Conservation (phyloP, 2,113 vertebrate species). For the Tamias sibiricus region DNA sequence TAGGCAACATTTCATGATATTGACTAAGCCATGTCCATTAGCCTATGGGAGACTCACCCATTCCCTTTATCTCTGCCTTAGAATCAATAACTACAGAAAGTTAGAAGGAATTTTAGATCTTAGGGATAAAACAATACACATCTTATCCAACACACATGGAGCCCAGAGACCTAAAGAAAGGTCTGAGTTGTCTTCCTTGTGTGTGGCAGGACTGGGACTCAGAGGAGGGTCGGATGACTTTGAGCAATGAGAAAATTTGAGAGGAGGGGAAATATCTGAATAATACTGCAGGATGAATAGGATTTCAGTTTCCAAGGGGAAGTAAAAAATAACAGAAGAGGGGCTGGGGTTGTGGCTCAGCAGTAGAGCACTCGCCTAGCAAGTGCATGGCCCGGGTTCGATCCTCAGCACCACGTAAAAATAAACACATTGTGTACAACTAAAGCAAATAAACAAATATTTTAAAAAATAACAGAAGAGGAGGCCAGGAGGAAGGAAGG, state of each 20-base stretch:
- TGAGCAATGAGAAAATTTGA: neutral
- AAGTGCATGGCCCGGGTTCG: too few relatives aligned
- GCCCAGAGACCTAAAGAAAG: neutral
- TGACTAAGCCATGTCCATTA: neutral
- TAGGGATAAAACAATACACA: neutral
- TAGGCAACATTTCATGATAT: neutral
- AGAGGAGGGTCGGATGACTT: neutral
- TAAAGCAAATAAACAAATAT: too few relatives aligned
- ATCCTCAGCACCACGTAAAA: too few relatives aligned
- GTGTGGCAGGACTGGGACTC: neutral
- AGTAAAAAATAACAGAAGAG: neutral
- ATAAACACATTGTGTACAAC: too few relatives aligned
- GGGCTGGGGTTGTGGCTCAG: too few relatives aligned
- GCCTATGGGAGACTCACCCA: neutral
- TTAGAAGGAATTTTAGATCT: neutral
- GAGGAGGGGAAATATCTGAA: neutral
- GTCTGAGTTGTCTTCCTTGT: neutral
- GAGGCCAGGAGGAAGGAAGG: neutral
- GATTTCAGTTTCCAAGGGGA: neutral
- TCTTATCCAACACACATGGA: neutral
- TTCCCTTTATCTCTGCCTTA: neutral
- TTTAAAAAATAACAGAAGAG: neutral
- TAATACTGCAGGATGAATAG: neutral
- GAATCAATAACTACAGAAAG: neutral
- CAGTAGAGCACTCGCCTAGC: too few relatives aligned